phyloP scores from a whole-genome alignment of 2,113 vertebrate species.

The Passer domesticus region DNA sequence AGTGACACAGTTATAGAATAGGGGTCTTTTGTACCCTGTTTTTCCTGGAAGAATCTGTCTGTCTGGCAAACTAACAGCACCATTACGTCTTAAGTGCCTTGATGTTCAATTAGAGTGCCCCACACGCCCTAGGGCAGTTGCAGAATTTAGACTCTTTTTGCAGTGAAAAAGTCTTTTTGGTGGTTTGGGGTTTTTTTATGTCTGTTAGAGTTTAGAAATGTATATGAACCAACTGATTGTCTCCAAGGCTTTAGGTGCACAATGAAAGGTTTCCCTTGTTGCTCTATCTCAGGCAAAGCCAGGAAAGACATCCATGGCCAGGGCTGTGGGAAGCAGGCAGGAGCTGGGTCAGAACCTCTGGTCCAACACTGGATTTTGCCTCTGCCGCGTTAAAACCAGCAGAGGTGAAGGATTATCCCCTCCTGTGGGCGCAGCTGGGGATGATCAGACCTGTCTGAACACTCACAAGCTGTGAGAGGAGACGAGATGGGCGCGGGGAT shows the following conservation, averaged over 20 bases:
- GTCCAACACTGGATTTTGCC: not conserved
- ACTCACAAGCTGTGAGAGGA: not conserved
- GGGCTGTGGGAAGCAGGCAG: not conserved
- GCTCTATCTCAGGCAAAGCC: not conserved
- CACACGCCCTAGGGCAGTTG: not conserved
- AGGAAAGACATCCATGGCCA: not conserved
- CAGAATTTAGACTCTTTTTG: conserved; percentile 27
- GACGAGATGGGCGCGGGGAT: not conserved
- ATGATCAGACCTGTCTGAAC: not conserved
- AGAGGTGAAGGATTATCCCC: not conserved
- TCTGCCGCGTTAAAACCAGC: not conserved
- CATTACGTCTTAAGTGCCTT: not conserved
- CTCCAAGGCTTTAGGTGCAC: not conserved
- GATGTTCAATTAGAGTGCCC: conserved; percentile 17
- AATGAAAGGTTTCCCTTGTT: not conserved
- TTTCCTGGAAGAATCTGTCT: not conserved
- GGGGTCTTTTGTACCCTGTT: conserved; percentile 37
- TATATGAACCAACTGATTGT: not conserved
- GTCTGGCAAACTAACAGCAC: conserved; percentile 30
- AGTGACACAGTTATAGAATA: conserved; percentile 11
- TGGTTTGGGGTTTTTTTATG: not conserved
- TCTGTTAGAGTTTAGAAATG: not conserved
- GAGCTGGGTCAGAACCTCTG: not conserved
- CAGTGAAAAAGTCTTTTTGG: not conserved
- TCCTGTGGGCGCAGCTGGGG: not conserved